phyloP scores from a whole-genome alignment of 2,797 vertebrate species.

The Mustela erminea region DNA sequence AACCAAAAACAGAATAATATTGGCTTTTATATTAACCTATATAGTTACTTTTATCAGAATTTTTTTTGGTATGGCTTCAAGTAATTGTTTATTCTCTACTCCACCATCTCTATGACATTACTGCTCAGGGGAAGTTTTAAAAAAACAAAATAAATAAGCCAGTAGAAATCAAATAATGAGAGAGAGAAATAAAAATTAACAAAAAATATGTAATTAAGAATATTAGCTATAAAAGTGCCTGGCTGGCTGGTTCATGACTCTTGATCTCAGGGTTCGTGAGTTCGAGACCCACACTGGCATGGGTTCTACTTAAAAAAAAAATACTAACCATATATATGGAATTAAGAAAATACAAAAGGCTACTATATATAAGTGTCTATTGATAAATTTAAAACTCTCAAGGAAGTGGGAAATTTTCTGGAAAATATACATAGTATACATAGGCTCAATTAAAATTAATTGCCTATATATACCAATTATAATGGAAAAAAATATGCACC shows the following conservation, averaged over 20 bases:
- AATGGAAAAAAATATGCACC: neutral
- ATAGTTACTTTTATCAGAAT: neutral
- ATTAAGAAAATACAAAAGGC: neutral
- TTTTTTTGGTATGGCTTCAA: neutral
- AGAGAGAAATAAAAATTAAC: neutral
- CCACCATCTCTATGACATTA: neutral
- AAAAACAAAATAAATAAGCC: neutral
- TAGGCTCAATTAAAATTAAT: neutral
- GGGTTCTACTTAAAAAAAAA: neutral
- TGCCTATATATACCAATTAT: neutral
- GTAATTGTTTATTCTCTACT: neutral
- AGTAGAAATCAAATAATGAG: neutral
- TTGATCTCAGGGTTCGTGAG: neutral
- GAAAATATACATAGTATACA: neutral
- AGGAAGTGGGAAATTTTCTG: neutral
- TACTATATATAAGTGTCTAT: neutral
- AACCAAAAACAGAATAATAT: neutral
- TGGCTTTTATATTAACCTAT: neutral
- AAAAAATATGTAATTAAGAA: neutral
- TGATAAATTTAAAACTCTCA: neutral
- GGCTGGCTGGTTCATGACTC: neutral
- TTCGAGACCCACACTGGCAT: neutral
- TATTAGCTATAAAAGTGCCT: neutral
- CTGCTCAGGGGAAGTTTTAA: neutral
- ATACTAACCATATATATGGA: neutral